Evolutionary conservation across 2,797 vertebrate species (phyloP).

Genomic region (Nyctibius grandis): DNA sequence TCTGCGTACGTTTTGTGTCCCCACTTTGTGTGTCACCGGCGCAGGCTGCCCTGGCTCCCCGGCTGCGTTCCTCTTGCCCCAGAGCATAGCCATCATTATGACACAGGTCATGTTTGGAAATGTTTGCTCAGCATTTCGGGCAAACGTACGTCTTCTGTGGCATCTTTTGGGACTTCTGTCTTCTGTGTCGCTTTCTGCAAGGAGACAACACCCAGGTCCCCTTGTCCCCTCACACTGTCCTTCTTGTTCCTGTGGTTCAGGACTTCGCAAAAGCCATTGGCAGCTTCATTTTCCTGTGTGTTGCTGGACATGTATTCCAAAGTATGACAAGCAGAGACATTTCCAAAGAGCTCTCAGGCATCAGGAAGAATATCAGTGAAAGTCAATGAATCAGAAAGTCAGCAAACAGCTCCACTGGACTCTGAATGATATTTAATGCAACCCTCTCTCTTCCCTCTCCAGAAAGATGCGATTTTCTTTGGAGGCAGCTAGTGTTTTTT

Average conservation of each 20-base stretch:
- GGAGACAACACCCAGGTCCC: neutral
- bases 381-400: neutral
- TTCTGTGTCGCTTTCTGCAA: neutral
- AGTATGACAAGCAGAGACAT: neutral
- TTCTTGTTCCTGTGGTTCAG: neutral
- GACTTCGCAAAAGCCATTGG: neutral
- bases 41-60: neutral
- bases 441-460: neutral
- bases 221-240: neutral
- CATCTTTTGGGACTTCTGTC: neutral
- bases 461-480: neutral
- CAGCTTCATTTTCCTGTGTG: neutral
- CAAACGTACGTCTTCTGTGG: fast-evolving
- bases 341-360: neutral
- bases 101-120: neutral
- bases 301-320: neutral
- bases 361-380: neutral
- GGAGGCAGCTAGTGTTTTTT: neutral
- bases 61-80: neutral
- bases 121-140: neutral
- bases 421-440: neutral
- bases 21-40: fast-evolving
- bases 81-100: fast-evolving
- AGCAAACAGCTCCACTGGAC: neutral
- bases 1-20: neutral